phyloP scores from a whole-genome alignment of 2,888 invertebrate genomes.

The Zele albiditarsus region DNA sequence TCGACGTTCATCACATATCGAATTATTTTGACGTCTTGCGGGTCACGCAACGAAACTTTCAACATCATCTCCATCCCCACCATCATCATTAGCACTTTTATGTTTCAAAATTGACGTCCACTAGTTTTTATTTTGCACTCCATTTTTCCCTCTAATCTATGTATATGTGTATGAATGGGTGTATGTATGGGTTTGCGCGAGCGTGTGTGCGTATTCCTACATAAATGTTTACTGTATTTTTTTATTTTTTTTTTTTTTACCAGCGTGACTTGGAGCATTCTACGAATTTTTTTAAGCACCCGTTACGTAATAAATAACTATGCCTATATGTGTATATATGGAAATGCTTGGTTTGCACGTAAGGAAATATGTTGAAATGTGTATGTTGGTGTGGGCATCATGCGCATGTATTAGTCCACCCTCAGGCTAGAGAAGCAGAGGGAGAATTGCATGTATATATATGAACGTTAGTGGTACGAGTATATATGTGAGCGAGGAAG shows the following conservation, averaged over 20 bases:
- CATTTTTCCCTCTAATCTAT: too few relatives aligned
- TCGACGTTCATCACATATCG: too few relatives aligned
- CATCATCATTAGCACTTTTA: too few relatives aligned
- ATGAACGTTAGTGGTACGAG: conserved; percentile 49
- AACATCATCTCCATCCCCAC: too few relatives aligned
- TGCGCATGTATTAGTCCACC: conserved; percentile 21
- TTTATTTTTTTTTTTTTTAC: neutral
- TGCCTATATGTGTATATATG: conserved; percentile 56
- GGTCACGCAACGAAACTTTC: too few relatives aligned
- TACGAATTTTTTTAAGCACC: conserved; percentile 55
- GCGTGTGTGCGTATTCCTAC: too few relatives aligned
- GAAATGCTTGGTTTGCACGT: conserved; percentile 70
- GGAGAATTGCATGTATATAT: conserved; percentile 54
- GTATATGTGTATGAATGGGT: too few relatives aligned
- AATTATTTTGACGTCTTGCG: too few relatives aligned
- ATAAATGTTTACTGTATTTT: too few relatives aligned
- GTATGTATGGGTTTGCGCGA: too few relatives aligned
- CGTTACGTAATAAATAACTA: conserved; percentile 66
- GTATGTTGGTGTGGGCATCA: conserved; percentile 40
- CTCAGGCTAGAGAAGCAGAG: conserved; percentile 27
- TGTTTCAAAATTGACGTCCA: too few relatives aligned
- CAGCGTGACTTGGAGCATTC: neutral
- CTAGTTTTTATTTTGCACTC: too few relatives aligned
- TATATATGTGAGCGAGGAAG: conserved; percentile 30
- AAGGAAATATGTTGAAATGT: conserved; percentile 29